Base-by-base conservation (phyloP, 2,797 vertebrate genomes). In the Austrolebias charrua region DNA sequence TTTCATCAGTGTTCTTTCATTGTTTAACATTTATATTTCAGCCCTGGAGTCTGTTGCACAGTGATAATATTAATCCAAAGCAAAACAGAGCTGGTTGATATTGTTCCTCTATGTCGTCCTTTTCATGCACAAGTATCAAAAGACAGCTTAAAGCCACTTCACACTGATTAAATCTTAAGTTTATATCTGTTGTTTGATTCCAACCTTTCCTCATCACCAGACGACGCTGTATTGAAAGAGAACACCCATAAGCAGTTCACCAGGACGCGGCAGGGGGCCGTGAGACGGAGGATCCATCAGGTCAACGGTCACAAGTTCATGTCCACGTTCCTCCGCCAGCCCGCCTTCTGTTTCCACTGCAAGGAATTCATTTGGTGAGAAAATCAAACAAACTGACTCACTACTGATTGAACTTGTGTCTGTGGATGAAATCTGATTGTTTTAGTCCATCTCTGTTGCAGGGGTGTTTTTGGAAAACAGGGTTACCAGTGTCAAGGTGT, bases 401-500 rank as follows among this genome's bases (percentile, higher is more conserved):
- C 7, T 7, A 16, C 16, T 14, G 14, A 31, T 13, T 8, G 29
- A 52, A 19, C 5, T 2, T 1, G 2, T 60, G 29, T 46, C 54
- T 68, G 24, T 35, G 14, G 7, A 33, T 28, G 60, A 24, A 18
- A n/a, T 65, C 60, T 79, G 61, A 78, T 47, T 4, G 5, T 73
- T 82, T 9, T 40, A 40, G 11, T 73, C 20, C 55, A 0, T 87
- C 51, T 91, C 87, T 73, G 84, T 79, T 88, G 5, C 57, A 99
- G 98, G 98, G 98, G 98, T 31, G 94, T 98, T 44, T 96, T 98
- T 90, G 96, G 97, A 63, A 99, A 98, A 81, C 98, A 98, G 79
- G 98, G 96, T 56, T 99, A 99, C 88, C 98, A 99, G 84, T 99
- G 98, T 87, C 98, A 99, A 95, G 94, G 98, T 98, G 87, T 92